Base-by-base conservation (phyloP, 2,888 invertebrate species). In the Heliconius charithonia region DNA sequence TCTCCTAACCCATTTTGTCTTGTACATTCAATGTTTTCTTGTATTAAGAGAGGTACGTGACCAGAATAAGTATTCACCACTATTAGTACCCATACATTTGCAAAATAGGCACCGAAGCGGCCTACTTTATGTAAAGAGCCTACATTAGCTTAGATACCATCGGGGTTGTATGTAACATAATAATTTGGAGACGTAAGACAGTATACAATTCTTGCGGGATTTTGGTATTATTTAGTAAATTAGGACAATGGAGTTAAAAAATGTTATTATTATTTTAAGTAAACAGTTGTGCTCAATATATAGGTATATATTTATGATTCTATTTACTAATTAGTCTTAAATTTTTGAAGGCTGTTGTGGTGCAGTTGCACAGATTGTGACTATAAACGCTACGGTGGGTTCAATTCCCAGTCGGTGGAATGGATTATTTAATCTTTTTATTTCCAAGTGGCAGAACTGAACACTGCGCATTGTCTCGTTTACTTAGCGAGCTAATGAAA, bases 21-120 rank as follows among this genome's bases (percentile, higher is more conserved):
- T 87, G 87, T 88, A 87, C 87, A 88, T 89, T 90, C 91, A 88
- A 89, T 92, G 89, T 90, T 88, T 89, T 92, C 93, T 90, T 91
- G 91, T 92, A 92, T 91, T 91, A 89, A 90, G 87, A 85, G 84
- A 82, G 81, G 85, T 81, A 85, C 91, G 91, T 92, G 92, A 85
- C 86, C 80, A 37, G 92, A 91, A 91, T 92, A 86, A 84, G 80
- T 82, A 82, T 80, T 66, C 76, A 71, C 77, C 65, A 78, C 81
- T 83, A 83, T 82, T 82, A 82, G 79, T 82, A 76, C 74, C 81
- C 80, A 80, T 80, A 83, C 75, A 83, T 84, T 83, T 83, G 81
- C 81, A 80, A 82, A 81, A 81, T 80, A 79, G 80, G 77, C 79
- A 75, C 79, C 80, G 79, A 77, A 78, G 78, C 75, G 79, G 81